These are phyloP conservation scores for Sialia sialis DNA, from an alignment of 2,113 vertebrate genomes.

Conservation along the genomic window DNA sequence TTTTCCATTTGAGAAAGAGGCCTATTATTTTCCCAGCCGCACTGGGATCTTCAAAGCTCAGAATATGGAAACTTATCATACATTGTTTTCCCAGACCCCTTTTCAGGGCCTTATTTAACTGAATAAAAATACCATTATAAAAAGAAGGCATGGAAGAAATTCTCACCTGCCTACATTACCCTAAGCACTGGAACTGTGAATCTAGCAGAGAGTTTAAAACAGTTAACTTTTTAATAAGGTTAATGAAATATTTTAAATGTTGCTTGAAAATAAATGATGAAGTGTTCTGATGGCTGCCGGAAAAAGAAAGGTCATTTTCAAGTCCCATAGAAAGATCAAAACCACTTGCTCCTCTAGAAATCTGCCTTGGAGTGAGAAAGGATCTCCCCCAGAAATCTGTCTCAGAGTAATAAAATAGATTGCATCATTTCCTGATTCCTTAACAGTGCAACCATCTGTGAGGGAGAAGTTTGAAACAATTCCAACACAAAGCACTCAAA, in stretches of 20 bases:
- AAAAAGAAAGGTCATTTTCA: neutral
- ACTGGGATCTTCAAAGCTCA: neutral
- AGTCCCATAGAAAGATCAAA: neutral
- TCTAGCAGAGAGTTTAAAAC: neutral
- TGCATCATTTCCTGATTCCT: conserved; percentile 63
- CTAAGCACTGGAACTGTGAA: neutral
- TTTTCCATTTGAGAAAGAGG: conserved; percentile 39
- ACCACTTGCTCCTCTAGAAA: neutral
- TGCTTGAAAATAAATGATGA: neutral
- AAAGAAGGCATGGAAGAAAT: neutral
- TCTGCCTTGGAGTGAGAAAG: neutral
- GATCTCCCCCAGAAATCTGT: conserved; percentile 32
- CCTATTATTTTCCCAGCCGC: neutral
- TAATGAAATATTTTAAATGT: neutral
- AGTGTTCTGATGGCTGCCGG: neutral
- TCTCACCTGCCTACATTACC: neutral
- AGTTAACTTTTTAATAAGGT: neutral
- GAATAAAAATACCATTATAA: neutral
- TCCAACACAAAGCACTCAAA: conserved; percentile 49
- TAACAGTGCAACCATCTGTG: conserved; percentile 66
- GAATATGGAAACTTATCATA: conserved; percentile 4
- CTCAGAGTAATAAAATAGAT: conserved; percentile 43
- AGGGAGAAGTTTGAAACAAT: conserved; percentile 34
- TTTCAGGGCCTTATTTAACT: neutral
- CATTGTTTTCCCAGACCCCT: conserved; percentile 10